A percentile compares a stretch with the other conserved stretches of the same genome.
phyloP scores from a whole-genome alignment of 2,888 invertebrate species.

The Lasioglossum lativentre region DNA sequence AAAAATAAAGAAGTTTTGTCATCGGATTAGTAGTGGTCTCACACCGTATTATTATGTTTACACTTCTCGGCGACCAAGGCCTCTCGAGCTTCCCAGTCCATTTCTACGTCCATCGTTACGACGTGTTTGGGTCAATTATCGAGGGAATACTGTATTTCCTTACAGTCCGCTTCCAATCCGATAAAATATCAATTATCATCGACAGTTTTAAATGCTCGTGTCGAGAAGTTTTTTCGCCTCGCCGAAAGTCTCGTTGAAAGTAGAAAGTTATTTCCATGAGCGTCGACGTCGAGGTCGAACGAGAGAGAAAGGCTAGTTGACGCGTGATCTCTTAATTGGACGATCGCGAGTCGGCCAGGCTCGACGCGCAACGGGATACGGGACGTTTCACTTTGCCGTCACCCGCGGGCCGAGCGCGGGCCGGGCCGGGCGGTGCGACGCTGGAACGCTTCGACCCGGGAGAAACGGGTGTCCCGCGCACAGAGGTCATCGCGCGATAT shows the following conservation, averaged over 20 bases:
- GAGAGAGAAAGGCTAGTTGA: background rate
- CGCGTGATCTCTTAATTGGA: constrained; percentile 9
- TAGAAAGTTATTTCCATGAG: constrained; percentile 22
- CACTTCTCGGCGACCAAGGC: too few relatives aligned
- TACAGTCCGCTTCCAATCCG: too few relatives aligned
- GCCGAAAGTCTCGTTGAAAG: background rate
- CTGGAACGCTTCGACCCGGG: constrained; percentile 12
- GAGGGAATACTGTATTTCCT: too few relatives aligned
- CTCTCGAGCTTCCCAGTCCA: too few relatives aligned
- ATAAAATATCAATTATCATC: too few relatives aligned
- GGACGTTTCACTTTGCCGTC: background rate
- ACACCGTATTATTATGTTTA: too few relatives aligned
- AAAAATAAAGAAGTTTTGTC: too few relatives aligned
- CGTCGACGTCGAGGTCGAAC: background rate
- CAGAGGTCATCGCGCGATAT: background rate
- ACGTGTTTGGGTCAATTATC: too few relatives aligned
- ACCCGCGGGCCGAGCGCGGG: background rate
- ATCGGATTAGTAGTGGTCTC: too few relatives aligned
- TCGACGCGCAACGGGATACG: background rate
- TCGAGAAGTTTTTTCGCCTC: background rate
- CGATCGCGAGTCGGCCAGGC: background rate
- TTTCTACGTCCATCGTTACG: too few relatives aligned
- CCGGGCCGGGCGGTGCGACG: background rate
- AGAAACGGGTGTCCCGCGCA: background rate
- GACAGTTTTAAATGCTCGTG: too few relatives aligned